These are phyloP conservation scores for Leptopilina boulardi DNA, from an alignment of 1,140 invertebrate genomes.

Conservation along the genomic window DNA sequence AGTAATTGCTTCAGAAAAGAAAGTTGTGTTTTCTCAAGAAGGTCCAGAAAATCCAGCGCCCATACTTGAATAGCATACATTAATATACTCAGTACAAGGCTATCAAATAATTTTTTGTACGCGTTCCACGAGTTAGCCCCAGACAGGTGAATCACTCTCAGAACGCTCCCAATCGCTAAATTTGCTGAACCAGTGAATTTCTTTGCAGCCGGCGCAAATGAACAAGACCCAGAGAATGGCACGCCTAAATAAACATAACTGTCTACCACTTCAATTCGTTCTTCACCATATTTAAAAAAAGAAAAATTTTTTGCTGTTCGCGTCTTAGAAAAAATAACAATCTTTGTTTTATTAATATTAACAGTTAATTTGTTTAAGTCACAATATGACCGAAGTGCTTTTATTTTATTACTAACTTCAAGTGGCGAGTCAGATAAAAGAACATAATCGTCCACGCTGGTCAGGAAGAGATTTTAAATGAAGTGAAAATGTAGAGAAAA, in stretches of 20 bases:
- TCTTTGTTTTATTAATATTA: neutral
- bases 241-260: neutral
- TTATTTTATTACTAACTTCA: too few species aligned
- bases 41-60: neutral
- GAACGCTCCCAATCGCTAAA: neutral
- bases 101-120: neutral
- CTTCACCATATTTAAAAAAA: too few species aligned
- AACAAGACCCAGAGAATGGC: too few species aligned
- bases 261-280: neutral
- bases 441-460: too few species aligned
- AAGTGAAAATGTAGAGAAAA: too few species aligned
- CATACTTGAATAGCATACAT: neutral
- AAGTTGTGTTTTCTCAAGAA: neutral
- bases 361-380: neutral
- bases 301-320: neutral
- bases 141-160: neutral
- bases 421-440: too few species aligned
- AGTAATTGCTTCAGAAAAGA: neutral
- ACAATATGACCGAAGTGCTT: too few species aligned
- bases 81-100: neutral
- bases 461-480: too few species aligned
- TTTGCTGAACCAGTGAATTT: neutral
- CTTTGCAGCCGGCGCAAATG: too few species aligned
- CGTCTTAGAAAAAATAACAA: neutral
- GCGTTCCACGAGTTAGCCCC: too few species aligned